Conservation (phyloP, 2,888 invertebrate species). For the Cryptocephalus primarius region DNA sequence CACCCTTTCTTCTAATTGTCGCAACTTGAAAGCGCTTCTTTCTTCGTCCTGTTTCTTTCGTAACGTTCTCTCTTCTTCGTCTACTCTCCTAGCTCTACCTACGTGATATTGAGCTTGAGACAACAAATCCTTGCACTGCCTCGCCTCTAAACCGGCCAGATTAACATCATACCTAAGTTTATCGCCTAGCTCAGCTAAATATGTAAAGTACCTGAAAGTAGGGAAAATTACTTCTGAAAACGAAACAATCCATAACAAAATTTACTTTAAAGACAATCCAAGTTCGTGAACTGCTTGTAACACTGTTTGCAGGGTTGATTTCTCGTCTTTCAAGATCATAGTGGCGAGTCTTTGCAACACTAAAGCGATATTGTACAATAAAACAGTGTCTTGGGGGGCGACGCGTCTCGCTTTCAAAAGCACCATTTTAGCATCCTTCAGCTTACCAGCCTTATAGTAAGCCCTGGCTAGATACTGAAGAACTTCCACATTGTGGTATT, state of each 20-base stretch:
- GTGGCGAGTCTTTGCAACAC: conserved; percentile 87
- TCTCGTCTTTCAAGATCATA: conserved; percentile 85
- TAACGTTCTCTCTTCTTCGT: conserved; percentile 84
- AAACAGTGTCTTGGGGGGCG: conserved; percentile 85
- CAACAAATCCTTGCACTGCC: conserved; percentile 89
- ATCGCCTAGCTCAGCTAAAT: conserved; percentile 67
- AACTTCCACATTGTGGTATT: conserved; percentile 89
- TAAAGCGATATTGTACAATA: conserved; percentile 90
- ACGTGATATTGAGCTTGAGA: conserved; percentile 97
- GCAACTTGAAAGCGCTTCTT: conserved; percentile 62
- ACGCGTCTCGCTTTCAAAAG: conserved; percentile 85
- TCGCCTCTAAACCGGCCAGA: conserved; percentile 73
- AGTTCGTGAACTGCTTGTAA: conserved; percentile 90
- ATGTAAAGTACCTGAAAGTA: conserved; percentile 59
- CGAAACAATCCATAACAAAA: not conserved
- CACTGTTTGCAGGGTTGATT: conserved; percentile 78
- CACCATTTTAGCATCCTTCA: conserved; percentile 76
- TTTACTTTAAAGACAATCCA: conserved; percentile 77
- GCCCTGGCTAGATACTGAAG: conserved; percentile 92
- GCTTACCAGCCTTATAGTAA: conserved; percentile 81
- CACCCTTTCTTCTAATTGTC: conserved; percentile 46
- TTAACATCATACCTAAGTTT: conserved; percentile 65
- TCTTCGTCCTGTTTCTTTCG: conserved; percentile 86
- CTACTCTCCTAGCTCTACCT: conserved; percentile 76
- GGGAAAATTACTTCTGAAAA: not conserved